Evolutionary conservation across 2,113 vertebrate species (phyloP), one percentile per base, ranked within the genome.

Genomic region (Dinomys branickii): DNA sequence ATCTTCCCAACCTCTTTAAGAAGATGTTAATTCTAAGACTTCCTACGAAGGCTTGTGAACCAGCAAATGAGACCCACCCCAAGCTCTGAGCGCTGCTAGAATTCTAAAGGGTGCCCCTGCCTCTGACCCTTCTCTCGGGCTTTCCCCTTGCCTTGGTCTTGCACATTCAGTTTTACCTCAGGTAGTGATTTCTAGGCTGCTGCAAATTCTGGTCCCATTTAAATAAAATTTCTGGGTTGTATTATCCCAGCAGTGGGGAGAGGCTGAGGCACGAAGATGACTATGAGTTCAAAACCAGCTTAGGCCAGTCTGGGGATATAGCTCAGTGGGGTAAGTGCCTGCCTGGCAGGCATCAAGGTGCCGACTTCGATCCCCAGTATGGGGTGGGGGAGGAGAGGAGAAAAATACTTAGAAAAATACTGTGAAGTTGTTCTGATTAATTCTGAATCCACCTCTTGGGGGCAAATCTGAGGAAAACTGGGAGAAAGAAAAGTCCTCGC

Each of bases 1-100:
- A 50, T 85, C 41, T 16, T 94, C 26, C 24, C 14, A 44, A 73
- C 38, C 16, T 95, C 86, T 95, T 95, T 90, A 73, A 94, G 95
- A 63, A 35, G 50, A 59, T 91, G 22, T 58, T 95, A 50, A 54
- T 69, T 47, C 54, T 59, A 86, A 91, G 50, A 35, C 3, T 59
- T 88, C 61, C 77, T 33, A 28, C 71, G 3, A 82, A 6, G 41
- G 20, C 24, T 71, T n/a, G 11, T 38, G 56, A 80, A 38, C 6
- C 44, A 78, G 28, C 58, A 65, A 85, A 63, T 58, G 33, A 19
- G 58, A 93, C 14, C 12, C n/a, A 75, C 56, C 10, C 4, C 24
- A 96, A 88, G 30, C 38, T 82, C 12, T n/a, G n/a, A 71, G 47
- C 30, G 41, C 47, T 69, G 13, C 47, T 54, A 28, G 17, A 89